Percentiles rank a stretch among this genome's conserved stretches.
Evolutionary conservation across 2,113 vertebrate species (phyloP).

Genomic region (Salvator merianae): DNA sequence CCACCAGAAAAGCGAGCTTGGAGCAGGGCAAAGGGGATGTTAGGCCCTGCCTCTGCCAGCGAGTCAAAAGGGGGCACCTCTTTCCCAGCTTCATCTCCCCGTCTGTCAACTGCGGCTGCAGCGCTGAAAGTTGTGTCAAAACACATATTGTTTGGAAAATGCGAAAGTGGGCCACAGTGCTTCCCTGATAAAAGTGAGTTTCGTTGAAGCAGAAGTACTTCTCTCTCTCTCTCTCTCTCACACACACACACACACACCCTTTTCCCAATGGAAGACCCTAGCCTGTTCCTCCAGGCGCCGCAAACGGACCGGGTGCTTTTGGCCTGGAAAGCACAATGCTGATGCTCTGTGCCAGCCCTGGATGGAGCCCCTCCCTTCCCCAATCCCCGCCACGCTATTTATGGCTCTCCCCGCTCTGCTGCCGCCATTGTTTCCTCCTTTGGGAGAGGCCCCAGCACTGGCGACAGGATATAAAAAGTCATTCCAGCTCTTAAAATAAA

Average conservation of each 20-base stretch:
- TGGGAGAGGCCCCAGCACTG: conserved; percentile 37
- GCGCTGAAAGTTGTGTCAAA: too few species aligned
- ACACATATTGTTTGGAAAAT: too few species aligned
- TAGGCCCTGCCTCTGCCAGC: neutral
- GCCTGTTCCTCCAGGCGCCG: too few species aligned
- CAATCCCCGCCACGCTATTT: neutral
- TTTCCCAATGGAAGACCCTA: too few species aligned
- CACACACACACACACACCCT: too few species aligned
- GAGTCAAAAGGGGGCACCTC: neutral
- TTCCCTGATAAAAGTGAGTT: too few species aligned
- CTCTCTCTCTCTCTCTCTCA: too few species aligned
- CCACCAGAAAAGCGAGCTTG: neutral
- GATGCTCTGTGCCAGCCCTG: too few species aligned
- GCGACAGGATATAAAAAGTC: conserved; percentile 73
- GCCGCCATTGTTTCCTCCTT: neutral
- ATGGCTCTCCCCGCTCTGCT: neutral
- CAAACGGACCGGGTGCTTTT: too few species aligned
- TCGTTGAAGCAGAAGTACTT: too few species aligned
- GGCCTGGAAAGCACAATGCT: neutral
- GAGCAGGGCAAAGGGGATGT: neutral
- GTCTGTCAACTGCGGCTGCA: too few species aligned
- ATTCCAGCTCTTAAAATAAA: conserved; percentile 12
- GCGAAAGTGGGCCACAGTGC: too few species aligned
- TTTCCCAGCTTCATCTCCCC: neutral
- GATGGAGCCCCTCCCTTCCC: neutral